Evolutionary conservation across 2,113 vertebrate species (phyloP).

Genomic region (Sisor rabdophorus): DNA sequence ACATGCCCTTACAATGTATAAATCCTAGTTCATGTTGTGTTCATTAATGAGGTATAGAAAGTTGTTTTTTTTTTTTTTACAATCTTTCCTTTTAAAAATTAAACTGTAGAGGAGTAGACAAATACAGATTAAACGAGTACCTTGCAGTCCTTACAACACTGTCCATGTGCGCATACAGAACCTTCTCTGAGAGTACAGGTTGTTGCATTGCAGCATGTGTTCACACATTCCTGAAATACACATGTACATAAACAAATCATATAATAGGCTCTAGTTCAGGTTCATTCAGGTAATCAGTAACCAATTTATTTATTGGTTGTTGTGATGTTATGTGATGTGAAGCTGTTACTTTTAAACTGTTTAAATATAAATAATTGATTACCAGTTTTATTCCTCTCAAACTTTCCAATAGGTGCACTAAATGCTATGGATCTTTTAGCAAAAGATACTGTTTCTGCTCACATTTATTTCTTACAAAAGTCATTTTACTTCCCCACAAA

Average conservation of each 20-base stretch:
- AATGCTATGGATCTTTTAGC: not conserved
- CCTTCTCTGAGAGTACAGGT: constrained; percentile 82
- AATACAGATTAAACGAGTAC: constrained; percentile 59
- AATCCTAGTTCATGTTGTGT: constrained; percentile 39
- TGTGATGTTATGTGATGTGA: not conserved
- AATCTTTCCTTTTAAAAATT: constrained; percentile 5
- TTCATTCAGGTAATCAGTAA: no score
- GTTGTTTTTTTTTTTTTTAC: constrained; percentile 30
- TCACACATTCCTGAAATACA: constrained; percentile 83
- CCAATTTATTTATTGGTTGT: not conserved
- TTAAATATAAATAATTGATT: not conserved
- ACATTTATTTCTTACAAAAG: not conserved
- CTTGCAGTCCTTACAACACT: constrained; percentile 88
- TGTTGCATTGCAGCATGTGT: constrained; percentile 91
- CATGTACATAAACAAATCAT: no score
- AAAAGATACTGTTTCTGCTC: not conserved
- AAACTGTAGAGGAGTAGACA: not conserved
- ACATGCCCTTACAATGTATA: constrained; percentile 20
- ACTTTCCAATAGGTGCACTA: not conserved
- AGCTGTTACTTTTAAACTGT: not conserved
- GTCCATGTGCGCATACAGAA: constrained; percentile 88
- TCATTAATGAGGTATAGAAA: constrained; percentile 44
- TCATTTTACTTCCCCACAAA: not conserved
- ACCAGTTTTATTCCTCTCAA: not conserved
- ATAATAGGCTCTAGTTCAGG: no score